Evolutionary conservation across 2,888 invertebrate genomes (phyloP).

Genomic region (Torymus aiolomorphi): DNA sequence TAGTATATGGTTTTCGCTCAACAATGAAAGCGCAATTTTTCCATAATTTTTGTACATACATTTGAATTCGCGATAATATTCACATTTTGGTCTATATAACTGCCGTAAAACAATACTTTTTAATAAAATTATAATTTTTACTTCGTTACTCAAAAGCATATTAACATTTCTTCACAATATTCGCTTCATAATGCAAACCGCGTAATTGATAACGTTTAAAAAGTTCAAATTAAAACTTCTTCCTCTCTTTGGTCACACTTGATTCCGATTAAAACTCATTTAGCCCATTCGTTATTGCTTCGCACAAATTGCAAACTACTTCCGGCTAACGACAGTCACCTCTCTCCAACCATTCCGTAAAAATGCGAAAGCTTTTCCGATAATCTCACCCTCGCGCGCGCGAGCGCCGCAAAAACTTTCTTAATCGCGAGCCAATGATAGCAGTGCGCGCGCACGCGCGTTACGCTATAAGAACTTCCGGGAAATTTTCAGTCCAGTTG

Average conservation of each 20-base stretch:
- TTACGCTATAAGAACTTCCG: too few species aligned
- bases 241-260: background rate
- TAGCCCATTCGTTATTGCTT: conserved; percentile 8
- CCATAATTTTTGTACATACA: too few species aligned
- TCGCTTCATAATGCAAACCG: background rate
- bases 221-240: conserved; percentile 21
- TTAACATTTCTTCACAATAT: too few species aligned
- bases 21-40: too few species aligned
- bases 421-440: conserved; percentile 29
- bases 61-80: too few species aligned
- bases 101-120: too few species aligned
- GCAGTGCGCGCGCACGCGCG: too few species aligned
- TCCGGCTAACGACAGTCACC: background rate
- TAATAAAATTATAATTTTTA: too few species aligned
- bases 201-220: background rate
- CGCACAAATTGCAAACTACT: conserved; percentile 7
- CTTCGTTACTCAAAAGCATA: too few species aligned
- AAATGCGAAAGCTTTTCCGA: conserved; percentile 35
- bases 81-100: too few species aligned
- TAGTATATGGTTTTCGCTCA: too few species aligned
- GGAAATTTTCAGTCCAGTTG: too few species aligned
- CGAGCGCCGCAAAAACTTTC: conserved; percentile 26
- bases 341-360: background rate
- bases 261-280: conserved; percentile 24
- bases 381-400: background rate